These are phyloP conservation scores for Cirrhinus mrigala DNA, from an alignment of 2,797 vertebrate genomes.

Conservation along the genomic window DNA sequence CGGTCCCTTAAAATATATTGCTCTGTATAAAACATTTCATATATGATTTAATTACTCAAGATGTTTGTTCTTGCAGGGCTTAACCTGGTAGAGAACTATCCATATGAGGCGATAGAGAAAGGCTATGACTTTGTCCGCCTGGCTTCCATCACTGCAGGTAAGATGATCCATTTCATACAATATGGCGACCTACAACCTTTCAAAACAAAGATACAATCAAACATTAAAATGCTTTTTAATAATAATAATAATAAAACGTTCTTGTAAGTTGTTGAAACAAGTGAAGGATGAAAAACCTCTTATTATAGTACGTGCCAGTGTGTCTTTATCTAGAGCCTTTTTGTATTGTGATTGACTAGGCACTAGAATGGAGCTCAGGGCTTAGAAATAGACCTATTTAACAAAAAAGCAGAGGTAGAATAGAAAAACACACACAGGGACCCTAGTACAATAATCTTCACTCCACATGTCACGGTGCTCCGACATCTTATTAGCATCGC, in stretches of 20 bases:
- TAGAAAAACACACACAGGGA: background rate
- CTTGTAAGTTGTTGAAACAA: background rate
- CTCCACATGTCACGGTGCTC: background rate
- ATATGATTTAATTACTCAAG: background rate
- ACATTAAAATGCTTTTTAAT: background rate
- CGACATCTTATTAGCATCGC: conserved; percentile 32
- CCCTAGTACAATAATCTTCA: background rate
- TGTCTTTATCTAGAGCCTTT: background rate
- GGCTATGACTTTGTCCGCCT: conserved; percentile 90
- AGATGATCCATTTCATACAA: conserved; percentile 53
- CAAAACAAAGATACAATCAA: background rate
- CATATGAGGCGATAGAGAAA: conserved; percentile 86
- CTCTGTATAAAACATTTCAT: background rate
- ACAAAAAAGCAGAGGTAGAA: background rate
- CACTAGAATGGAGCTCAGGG: background rate
- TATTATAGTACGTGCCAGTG: background rate
- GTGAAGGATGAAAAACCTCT: background rate
- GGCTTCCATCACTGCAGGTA: conserved; percentile 92
- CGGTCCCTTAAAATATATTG: background rate
- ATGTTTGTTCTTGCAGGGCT: conserved; percentile 76
- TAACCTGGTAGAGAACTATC: conserved; percentile 88
- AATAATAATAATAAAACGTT: background rate
- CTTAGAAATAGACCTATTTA: background rate
- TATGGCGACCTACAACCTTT: background rate
- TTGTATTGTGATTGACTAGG: background rate